phyloP scores from a whole-genome alignment of 2,888 invertebrate species.

The Orchestes rusci region DNA sequence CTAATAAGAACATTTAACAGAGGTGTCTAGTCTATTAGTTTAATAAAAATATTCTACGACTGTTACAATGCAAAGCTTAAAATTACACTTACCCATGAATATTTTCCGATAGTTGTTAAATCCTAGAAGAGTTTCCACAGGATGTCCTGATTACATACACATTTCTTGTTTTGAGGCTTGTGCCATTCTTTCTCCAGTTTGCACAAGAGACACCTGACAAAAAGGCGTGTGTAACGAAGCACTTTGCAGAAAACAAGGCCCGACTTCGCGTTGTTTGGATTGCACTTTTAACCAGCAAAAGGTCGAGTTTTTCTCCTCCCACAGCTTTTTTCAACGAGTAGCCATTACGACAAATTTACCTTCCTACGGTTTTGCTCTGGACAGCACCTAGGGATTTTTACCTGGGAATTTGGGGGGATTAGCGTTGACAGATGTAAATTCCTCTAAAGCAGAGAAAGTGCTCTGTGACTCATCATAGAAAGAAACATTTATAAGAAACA shows the following conservation, averaged over 20 bases:
- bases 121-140: constrained; percentile 2
- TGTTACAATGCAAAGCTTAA: too few relatives aligned
- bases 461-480: too few relatives aligned
- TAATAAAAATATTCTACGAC: constrained; percentile 5
- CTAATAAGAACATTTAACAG: constrained; percentile 14
- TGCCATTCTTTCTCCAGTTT: constrained; percentile 10
- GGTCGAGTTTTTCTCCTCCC: constrained; percentile 36
- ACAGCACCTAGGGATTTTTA: constrained; percentile 23
- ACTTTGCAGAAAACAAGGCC: too few relatives aligned
- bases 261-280: neutral
- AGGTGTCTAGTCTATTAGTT: constrained; percentile 4
- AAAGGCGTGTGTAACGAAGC: constrained; percentile 17
- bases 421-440: constrained; percentile 6
- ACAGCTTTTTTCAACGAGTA: constrained; percentile 37
- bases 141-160: constrained; percentile 8
- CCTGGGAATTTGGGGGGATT: constrained; percentile 22
- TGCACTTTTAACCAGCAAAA: constrained; percentile 5
- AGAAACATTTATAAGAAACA: too few relatives aligned
- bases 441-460: too few relatives aligned
- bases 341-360: constrained; percentile 36
- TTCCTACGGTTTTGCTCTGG: constrained; percentile 19
- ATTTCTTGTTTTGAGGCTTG: constrained; percentile 19
- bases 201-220: constrained; percentile 18
- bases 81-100: constrained; percentile 13
- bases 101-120: neutral